Evolutionary conservation across 2,113 vertebrate species (phyloP), one percentile per base, ranked within the genome.

Genomic region (Heptranchias perlo): DNA sequence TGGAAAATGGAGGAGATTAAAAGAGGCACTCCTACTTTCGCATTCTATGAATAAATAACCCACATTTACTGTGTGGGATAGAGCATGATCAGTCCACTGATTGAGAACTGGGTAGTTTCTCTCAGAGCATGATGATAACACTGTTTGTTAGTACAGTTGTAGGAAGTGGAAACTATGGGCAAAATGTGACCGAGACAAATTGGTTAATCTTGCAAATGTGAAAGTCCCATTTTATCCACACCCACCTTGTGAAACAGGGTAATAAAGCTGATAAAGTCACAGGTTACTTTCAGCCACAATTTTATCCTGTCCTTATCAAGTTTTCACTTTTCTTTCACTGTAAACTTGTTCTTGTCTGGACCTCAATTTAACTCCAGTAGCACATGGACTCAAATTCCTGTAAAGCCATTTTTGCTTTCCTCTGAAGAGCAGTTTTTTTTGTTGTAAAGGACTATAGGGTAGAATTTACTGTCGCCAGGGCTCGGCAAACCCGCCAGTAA

Each of bases 311-410:
- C 28, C 94, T 95, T 35, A 95, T 95, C 93, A 95, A 49, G 11
- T 64, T 94, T 67, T 95, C 93, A 69, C 94, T 95, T 47, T 93
- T 62, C 89, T 69, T 95, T 95, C 47, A 95, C 64, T 69, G 5
- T 35, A 69, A 31, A 54, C 25, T 31, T 31, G 39, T 95, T 93
- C 89, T 35, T 65, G 39, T 67, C 39, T 47, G 18, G 44, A 44
- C 6, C 3, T 47, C 62, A 13, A 31, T 67, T 65, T 94, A 94
- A 94, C 39, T 44, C 35, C 54, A 89, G 49, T 14, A 28, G 1
- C 49, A 25, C 5, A 11, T 65, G 64, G 64, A 39, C 13, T 69
- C 25, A 61, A 69, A 47, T 14, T 28, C 25, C 25, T 16, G 44
- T 35, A 4, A 4, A 16, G 54, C 31, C 54, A 58, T 92, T 16